Evolutionary conservation across 2,888 invertebrate species (phyloP), one percentile per base, ranked within the genome.

Genomic region (Prenolepis imparis): DNA sequence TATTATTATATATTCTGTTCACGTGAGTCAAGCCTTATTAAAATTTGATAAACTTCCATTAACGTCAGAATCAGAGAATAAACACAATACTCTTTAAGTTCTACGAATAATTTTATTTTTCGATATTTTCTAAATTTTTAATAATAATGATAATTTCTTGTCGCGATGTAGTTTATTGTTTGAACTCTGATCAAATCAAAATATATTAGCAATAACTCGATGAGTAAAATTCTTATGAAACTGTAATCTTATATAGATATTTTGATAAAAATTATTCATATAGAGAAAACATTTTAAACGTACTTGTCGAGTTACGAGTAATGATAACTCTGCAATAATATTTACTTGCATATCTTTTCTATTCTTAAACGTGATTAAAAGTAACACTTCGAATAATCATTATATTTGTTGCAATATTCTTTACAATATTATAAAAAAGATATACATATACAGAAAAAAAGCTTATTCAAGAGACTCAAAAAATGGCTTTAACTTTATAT

Each of bases 141-240:
- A 39, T 66, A 15, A 28, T 3, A 24, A 11, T 4, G 57, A 57
- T 18, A 44, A 66, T 18, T 57, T 11, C 39, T 36, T 18, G 36
- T 72, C 21, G 11, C 11, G 57, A 39, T 72, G 6, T n/a, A 15
- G 4, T 52, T 9, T 11, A 18, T 59, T 59, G 24, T 41, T 41
- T n/a, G 4, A n/a, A 28, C 15, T 59, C n/a, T 41, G 6, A 41
- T 59, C 28, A 59, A 59, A 32, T 57, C 24, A 59, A n/a, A n/a
- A 73, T 59, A 41, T 39, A 6, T 72, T 70, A 70, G 41, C 61
- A 41, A 61, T 28, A 73, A 61, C 39, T 72, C 21, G 2, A 18
- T 55, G n/a, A 28, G 24, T 12, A 5, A 73, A 61, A 41, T 73
- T 73, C n/a, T 41, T 18, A 11, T 73, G 8, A 57, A 57, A 36